Evolutionary conservation across 1,140 invertebrate species (phyloP).

Genomic region (Sycophila sp.): DNA sequence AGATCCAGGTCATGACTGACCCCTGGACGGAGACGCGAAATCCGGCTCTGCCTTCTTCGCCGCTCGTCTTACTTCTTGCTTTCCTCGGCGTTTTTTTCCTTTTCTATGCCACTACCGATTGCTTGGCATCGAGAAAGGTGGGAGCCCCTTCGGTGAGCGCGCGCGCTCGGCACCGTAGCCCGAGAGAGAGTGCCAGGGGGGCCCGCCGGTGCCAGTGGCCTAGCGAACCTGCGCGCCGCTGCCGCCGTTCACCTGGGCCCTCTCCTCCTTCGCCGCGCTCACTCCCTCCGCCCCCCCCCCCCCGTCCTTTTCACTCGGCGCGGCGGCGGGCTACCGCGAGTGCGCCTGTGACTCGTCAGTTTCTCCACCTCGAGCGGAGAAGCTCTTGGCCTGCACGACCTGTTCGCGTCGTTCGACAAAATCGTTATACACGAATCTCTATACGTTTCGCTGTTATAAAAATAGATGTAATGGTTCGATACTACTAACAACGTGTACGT

Average conservation of each 20-base stretch:
- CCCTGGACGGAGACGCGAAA: background rate
- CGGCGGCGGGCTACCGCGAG: background rate
- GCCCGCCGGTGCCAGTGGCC: background rate
- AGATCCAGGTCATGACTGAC: conserved; percentile 29
- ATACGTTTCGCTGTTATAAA: too few relatives aligned
- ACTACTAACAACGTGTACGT: too few relatives aligned
- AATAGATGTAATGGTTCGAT: too few relatives aligned
- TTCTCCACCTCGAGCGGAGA: too few relatives aligned
- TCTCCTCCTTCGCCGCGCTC: background rate
- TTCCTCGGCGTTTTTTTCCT: background rate
- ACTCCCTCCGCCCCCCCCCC: background rate
- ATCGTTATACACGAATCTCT: too few relatives aligned
- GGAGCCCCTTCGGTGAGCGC: background rate
- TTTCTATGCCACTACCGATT: too few relatives aligned
- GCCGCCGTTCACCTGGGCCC: conserved; percentile 33
- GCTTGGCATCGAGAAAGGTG: background rate
- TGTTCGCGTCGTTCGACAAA: too few relatives aligned
- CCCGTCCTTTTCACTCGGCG: background rate
- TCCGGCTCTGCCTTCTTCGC: background rate
- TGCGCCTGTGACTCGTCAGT: too few relatives aligned
- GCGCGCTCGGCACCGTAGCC: background rate
- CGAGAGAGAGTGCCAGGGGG: conserved; percentile 33
- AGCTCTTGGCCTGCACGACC: too few relatives aligned
- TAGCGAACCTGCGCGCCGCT: conserved; percentile 30
- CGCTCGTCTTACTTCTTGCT: background rate